Conservation (phyloP, 2,888 invertebrate genomes). For the Osedax frankpressi region DNA sequence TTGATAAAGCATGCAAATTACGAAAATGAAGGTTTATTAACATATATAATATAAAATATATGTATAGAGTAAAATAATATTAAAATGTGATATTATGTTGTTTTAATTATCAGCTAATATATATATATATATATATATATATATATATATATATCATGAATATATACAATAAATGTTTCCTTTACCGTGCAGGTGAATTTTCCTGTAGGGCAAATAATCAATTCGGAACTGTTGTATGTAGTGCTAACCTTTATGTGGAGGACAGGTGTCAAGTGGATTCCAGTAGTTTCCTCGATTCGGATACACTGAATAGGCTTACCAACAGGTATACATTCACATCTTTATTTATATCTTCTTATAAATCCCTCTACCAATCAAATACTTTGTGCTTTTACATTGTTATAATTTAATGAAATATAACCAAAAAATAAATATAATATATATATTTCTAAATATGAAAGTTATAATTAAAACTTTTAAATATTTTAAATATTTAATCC, state of each 20-base stretch:
- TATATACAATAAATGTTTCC: neutral
- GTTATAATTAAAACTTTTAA: too few species aligned
- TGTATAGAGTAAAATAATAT: neutral
- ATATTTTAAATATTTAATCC: too few species aligned
- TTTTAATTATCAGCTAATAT: neutral
- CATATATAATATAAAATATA: neutral
- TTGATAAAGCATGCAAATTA: neutral
- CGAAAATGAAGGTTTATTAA: neutral
- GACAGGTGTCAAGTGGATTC: slow-evolving; percentile 40
- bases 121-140: too few species aligned
- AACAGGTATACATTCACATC: too few species aligned
- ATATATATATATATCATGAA: neutral
- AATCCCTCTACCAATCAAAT: too few species aligned
- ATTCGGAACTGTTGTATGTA: slow-evolving; percentile 53
- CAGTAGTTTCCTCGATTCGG: slow-evolving; percentile 43
- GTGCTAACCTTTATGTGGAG: slow-evolving; percentile 41
- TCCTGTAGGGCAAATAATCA: slow-evolving; percentile 79
- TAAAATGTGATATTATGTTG: too few species aligned
- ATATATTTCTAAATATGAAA: too few species aligned
- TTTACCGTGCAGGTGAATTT: slow-evolving; percentile 50
- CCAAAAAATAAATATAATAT: too few species aligned
- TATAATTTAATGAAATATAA: too few species aligned
- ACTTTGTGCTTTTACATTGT: too few species aligned
- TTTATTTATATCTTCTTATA: too few species aligned
- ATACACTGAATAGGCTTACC: slow-evolving; percentile 40